Conservation (phyloP, 2,888 invertebrate genomes). For the Aelia acuminata region DNA sequence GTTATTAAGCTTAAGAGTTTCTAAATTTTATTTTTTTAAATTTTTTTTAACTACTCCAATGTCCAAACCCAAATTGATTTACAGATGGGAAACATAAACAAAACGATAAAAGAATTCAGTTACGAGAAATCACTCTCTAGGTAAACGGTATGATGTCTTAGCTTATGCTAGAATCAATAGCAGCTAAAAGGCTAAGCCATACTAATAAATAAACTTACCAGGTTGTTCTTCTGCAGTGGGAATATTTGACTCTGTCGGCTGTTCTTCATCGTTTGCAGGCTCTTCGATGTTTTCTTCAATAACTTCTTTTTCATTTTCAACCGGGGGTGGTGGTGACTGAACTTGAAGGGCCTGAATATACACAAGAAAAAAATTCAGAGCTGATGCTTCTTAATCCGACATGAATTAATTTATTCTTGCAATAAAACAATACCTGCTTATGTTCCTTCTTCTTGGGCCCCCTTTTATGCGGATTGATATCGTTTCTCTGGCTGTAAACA, state of each 20-base stretch:
- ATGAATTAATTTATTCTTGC: too few species aligned
- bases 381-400: too few species aligned
- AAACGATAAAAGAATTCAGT: too few species aligned
- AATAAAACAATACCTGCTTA: constrained; percentile 59
- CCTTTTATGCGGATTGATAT: constrained; percentile 73
- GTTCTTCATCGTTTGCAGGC: constrained; percentile 68
- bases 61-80: too few species aligned
- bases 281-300: constrained; percentile 68
- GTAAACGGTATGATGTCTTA: too few species aligned
- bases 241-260: background rate
- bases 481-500: constrained; percentile 71
- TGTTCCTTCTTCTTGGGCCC: constrained; percentile 78
- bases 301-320: constrained; percentile 64
- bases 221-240: constrained; percentile 50
- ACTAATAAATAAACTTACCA: constrained; percentile 18
- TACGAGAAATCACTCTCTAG: too few species aligned
- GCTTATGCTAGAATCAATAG: too few species aligned
- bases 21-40: too few species aligned
- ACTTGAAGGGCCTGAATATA: constrained; percentile 31
- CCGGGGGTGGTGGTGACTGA: constrained; percentile 29
- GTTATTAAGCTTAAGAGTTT: too few species aligned
- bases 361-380: background rate
- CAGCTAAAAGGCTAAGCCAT: too few species aligned
- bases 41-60: too few species aligned
- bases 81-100: too few species aligned